phyloP scores from a whole-genome alignment of 2,888 invertebrate species.

The Drosophila macrospina region DNA sequence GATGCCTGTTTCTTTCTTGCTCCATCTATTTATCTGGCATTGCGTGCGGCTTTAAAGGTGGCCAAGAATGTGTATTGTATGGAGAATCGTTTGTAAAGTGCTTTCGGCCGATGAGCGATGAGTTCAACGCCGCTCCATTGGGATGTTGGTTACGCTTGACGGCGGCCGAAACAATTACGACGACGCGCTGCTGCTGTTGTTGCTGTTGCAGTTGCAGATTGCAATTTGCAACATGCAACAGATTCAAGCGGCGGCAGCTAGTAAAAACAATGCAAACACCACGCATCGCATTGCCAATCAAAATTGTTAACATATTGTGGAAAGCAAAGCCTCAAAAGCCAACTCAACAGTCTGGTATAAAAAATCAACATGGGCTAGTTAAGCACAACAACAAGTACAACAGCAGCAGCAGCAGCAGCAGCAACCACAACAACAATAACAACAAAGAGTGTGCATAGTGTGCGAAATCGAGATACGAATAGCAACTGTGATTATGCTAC shows the following conservation, averaged over 20 bases:
- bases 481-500: conserved; percentile 32
- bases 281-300: conserved; percentile 70
- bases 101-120: conserved; percentile 35
- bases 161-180: conserved; percentile 56
- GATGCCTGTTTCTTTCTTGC: conserved; percentile 7
- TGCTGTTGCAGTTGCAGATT: conserved; percentile 31
- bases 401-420: conserved; percentile 14
- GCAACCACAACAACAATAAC: conserved; percentile 17
- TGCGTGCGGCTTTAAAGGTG: conserved; percentile 46
- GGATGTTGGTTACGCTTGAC: conserved; percentile 70
- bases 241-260: conserved; percentile 33
- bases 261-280: conserved; percentile 68
- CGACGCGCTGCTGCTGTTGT: conserved; percentile 17
- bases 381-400: conserved; percentile 17
- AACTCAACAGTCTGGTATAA: conserved; percentile 49
- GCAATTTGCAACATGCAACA: conserved; percentile 77
- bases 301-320: conserved; percentile 69
- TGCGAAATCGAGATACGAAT: conserved; percentile 49
- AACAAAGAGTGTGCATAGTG: conserved; percentile 3
- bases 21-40: conserved; percentile 11
- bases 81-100: conserved; percentile 49
- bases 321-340: conserved; percentile 49
- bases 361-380: conserved; percentile 27
- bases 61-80: conserved; percentile 57
- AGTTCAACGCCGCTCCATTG: conserved; percentile 64